These are phyloP conservation scores for Ennomos quercinarius DNA, from an alignment of 2,888 invertebrate species.

Conservation along the genomic window DNA sequence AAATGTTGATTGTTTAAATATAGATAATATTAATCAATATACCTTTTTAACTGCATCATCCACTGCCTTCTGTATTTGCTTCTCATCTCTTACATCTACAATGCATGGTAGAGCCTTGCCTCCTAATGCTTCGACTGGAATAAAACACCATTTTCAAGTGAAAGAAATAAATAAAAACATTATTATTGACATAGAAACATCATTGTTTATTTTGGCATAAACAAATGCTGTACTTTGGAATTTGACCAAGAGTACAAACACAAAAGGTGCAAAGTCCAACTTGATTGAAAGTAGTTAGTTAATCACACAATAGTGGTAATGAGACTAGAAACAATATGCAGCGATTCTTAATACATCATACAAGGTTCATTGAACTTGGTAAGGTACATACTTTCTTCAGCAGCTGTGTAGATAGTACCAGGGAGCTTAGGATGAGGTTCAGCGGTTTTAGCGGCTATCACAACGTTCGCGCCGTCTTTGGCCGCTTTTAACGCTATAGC, in stretches of 20 bases:
- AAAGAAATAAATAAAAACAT: no score
- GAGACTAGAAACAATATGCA: neutral
- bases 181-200: neutral
- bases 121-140: conserved; percentile 92
- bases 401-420: conserved; percentile 96
- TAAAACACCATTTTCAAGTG: conserved; percentile 8
- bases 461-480: conserved; percentile 95
- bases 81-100: conserved; percentile 95
- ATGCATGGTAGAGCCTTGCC: conserved; percentile 94
- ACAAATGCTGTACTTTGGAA: conserved; percentile 33
- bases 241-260: conserved; percentile 37
- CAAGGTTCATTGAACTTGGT: conserved; percentile 27
- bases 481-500: conserved; percentile 97
- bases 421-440: conserved; percentile 95
- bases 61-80: conserved; percentile 89
- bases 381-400: conserved; percentile 91
- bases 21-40: no score
- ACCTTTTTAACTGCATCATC: conserved; percentile 90
- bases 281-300: conserved; percentile 23
- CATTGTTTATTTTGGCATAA: conserved; percentile 11
- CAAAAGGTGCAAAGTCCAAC: conserved; percentile 66
- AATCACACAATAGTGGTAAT: conserved; percentile 1
- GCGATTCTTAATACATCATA: conserved; percentile 19
- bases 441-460: conserved; percentile 96
- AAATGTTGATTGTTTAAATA: no score